Base-by-base conservation (phyloP, 2,888 invertebrate genomes). In the Galeopsomyia nigrocyanea region DNA sequence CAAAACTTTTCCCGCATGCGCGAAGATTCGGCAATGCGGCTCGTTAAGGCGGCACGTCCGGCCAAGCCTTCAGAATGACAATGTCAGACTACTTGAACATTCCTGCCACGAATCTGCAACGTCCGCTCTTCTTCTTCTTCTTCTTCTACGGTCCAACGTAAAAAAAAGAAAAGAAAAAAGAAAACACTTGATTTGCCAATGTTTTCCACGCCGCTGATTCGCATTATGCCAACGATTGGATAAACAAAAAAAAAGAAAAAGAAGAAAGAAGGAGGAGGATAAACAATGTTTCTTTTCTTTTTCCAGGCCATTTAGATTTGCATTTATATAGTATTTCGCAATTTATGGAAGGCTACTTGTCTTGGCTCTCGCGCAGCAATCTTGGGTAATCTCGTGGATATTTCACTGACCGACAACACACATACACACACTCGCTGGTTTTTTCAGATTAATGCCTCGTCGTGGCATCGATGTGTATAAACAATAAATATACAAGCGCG, bases 281-380 rank as follows among this genome's bases (percentile, higher is more conserved):
- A 31, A 13, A 26, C 31, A 51, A 50, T 17, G 51, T 31, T 53
- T 62, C 53, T 5, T 21, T 21, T 19, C 21, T 19, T 21, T 55
- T 55, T 55, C 55, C 21, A 21, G 21, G 75, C 77, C 80, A 80
- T 81, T 26, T 82, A 82, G 81, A 82, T 82, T 82, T 80, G 82
- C 82, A 82, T 82, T 82, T 82, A 82, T 82, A 82, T 82, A 82
- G 81, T 82, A 79, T 79, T 78, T 79, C 75, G 79, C 80, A 78
- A 82, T 82, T 82, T 82, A 82, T 81, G 80, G 79, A 72, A 78
- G 78, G 73, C 78, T 78, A 82, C 79, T 82, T 78, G 78, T 80
- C 79, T 80, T 78, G 63, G 19, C 58, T 55, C 60, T n/a, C n/a
- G n/a, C n/a, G n/a, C n/a, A n/a, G n/a, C 31, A 53, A 49, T 56